phyloP scores from a whole-genome alignment of 2,888 invertebrate species.

The Malacosoma neustria region DNA sequence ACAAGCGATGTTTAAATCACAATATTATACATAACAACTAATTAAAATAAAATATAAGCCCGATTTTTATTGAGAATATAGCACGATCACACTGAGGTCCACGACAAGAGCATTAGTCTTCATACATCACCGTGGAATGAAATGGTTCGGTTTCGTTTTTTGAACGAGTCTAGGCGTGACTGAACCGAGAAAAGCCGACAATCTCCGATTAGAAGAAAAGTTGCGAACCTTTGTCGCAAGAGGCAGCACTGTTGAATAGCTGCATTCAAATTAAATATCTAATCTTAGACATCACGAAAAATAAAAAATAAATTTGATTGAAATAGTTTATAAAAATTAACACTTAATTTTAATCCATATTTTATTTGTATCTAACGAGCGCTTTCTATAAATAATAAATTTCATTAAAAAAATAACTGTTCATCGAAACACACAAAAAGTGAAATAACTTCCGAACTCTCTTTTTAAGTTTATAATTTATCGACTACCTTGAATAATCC shows the following conservation, averaged over 20 bases:
- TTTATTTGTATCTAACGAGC: too few relatives aligned
- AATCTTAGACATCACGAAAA: too few relatives aligned
- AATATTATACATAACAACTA: constrained; percentile 57
- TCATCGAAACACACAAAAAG: too few relatives aligned
- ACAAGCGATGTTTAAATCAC: constrained; percentile 58
- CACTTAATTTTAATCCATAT: constrained; percentile 1
- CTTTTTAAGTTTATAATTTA: too few relatives aligned
- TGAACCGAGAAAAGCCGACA: constrained; percentile 58
- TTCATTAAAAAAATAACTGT: too few relatives aligned
- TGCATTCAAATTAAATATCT: constrained; percentile 22
- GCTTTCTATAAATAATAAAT: too few relatives aligned
- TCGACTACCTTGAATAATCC: too few relatives aligned
- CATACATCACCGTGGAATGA: constrained; percentile 71
- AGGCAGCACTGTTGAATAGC: constrained; percentile 30
- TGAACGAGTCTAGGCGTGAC: constrained; percentile 74
- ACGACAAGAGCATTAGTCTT: constrained; percentile 72
- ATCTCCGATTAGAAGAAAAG: constrained; percentile 31
- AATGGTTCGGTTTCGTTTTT: constrained; percentile 59
- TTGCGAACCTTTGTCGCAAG: constrained; percentile 24
- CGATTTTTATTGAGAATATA: constrained; percentile 52
- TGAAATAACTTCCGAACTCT: too few relatives aligned
- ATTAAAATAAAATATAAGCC: constrained; percentile 46
- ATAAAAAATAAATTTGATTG: too few relatives aligned
- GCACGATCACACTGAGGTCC: constrained; percentile 59
- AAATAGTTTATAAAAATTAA: too few relatives aligned